Evolutionary conservation across 2,888 invertebrate species (phyloP).

Genomic region (Rhynchonema sp.): DNA sequence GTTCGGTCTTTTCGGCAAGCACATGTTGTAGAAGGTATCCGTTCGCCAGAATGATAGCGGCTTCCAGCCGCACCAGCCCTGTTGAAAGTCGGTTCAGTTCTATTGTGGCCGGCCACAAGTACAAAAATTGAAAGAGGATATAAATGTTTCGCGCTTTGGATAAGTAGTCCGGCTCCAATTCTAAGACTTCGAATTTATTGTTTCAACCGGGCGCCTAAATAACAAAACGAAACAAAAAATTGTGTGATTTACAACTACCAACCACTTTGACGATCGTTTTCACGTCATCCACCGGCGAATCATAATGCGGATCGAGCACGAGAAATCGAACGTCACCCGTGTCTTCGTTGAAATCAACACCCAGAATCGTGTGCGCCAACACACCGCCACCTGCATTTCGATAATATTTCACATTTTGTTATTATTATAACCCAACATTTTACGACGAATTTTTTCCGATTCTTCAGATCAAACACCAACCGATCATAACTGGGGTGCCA

Average conservation of each 20-base stretch:
- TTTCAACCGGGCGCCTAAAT: no score
- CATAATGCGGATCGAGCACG: slow-evolving; percentile 96
- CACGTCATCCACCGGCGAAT: slow-evolving; percentile 57
- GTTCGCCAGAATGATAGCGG: slow-evolving; percentile 79
- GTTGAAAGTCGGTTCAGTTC: no score
- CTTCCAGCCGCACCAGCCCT: slow-evolving; percentile 98
- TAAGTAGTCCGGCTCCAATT: no score
- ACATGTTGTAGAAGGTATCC: slow-evolving; percentile 83
- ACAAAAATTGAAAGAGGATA: no score
- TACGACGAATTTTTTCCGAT: no score
- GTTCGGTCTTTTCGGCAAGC: slow-evolving; percentile 56
- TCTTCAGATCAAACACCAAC: slow-evolving; percentile 28
- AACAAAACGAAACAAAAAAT: neutral
- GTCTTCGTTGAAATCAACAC: slow-evolving; percentile 62
- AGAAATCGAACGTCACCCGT: slow-evolving; percentile 67
- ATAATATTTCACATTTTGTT: no score
- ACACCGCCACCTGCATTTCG: slow-evolving; percentile 63
- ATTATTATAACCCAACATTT: no score
- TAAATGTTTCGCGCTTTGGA: no score
- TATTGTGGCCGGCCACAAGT: no score
- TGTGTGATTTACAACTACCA: no score
- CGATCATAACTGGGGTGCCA: slow-evolving; percentile 96
- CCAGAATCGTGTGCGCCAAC: slow-evolving; percentile 88
- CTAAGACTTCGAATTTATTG: no score
- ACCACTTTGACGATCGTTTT: slow-evolving; percentile 36